phyloP scores from a whole-genome alignment of 2,888 invertebrate species.

The Tenodera sinensis region DNA sequence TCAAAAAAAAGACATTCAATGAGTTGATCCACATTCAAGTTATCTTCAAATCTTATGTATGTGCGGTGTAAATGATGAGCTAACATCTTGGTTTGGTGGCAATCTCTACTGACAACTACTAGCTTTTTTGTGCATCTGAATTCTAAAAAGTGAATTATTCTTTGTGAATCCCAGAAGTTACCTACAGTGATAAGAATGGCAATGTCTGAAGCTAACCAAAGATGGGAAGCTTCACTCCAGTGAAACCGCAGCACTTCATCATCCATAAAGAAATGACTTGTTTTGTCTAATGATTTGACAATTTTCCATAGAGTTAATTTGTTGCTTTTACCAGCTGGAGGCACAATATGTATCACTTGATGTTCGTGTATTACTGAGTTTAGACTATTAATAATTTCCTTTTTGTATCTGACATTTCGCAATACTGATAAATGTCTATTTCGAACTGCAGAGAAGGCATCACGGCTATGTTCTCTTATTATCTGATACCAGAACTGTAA shows the following conservation, averaged over 20 bases:
- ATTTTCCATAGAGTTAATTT: neutral
- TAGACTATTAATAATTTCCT: neutral
- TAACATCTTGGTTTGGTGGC: neutral
- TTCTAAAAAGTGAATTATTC: neutral
- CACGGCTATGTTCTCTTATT: neutral
- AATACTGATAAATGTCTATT: neutral
- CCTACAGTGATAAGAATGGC: neutral
- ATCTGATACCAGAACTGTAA: neutral
- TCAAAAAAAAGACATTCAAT: neutral
- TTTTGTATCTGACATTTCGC: neutral
- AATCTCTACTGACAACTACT: neutral
- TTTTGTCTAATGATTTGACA: neutral
- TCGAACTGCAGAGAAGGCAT: neutral
- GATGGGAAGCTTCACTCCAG: neutral
- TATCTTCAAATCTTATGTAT: neutral
- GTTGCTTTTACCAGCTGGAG: neutral
- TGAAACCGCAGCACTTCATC: neutral
- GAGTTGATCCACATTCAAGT: neutral
- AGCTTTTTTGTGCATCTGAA: neutral
- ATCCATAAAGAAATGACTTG: neutral
- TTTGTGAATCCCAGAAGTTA: neutral
- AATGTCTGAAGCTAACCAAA: neutral
- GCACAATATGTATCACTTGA: neutral
- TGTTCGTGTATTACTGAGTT: neutral
- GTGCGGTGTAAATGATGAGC: neutral